Evolutionary conservation across 1,140 invertebrate genomes (phyloP).

Genomic region (Drosophila novamexicana): DNA sequence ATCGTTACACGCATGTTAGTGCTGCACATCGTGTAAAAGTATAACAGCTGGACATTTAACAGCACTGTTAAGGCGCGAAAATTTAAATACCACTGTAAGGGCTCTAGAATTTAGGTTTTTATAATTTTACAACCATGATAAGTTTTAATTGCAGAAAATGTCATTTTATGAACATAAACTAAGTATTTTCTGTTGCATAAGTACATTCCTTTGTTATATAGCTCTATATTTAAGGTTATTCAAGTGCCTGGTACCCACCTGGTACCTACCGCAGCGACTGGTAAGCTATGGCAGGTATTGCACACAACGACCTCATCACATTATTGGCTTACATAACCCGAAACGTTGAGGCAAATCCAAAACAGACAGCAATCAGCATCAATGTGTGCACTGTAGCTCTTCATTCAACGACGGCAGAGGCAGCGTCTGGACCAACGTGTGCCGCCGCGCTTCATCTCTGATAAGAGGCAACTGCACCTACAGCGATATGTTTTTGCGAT

Average conservation of each 20-base stretch:
- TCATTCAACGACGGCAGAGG: conserved; percentile 27
- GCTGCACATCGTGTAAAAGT: neutral
- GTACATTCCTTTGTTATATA: conserved; percentile 18
- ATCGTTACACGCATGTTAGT: neutral
- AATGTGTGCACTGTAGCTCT: conserved; percentile 51
- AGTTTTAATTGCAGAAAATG: neutral
- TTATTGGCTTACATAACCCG: conserved; percentile 63
- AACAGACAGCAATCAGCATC: conserved; percentile 71
- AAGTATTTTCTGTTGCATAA: neutral
- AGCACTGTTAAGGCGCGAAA: conserved; percentile 33
- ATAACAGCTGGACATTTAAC: neutral
- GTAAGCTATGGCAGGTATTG: conserved; percentile 26
- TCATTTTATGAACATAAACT: neutral
- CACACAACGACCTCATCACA: conserved; percentile 43
- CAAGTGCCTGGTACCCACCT: conserved; percentile 1
- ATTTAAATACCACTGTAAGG: conserved; percentile 4
- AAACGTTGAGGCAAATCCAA: conserved; percentile 43
- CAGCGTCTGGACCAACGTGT: conserved; percentile 70
- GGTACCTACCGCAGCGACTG: conserved; percentile 70
- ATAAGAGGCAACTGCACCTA: conserved; percentile 79
- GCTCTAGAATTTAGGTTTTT: neutral
- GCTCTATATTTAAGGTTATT: conserved; percentile 13
- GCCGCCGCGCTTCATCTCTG: conserved; percentile 72
- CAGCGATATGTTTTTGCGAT: conserved; percentile 55
- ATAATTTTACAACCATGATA: too few relatives aligned